A percentile compares a stretch with the other conserved stretches of the same genome.
Conservation (phyloP, 2,888 invertebrate species). For the Hyppa rectilinea region DNA sequence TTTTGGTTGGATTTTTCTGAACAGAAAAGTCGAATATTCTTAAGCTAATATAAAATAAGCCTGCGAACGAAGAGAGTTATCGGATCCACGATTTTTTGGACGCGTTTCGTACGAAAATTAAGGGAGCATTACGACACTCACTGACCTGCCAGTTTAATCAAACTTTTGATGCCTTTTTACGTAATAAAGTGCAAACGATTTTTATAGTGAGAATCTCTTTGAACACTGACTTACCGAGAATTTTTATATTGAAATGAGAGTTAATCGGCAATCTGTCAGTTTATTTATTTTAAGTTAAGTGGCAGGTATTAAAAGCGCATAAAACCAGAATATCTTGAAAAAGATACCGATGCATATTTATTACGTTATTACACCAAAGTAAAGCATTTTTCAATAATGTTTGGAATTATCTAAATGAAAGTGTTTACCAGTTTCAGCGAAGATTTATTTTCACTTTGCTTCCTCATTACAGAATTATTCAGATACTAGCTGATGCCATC, state of each 20-base stretch:
- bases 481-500: too few relatives aligned
- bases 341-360: not conserved
- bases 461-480: not conserved
- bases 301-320: conserved; percentile 2
- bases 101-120: conserved; percentile 78
- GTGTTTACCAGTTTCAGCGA: not conserved
- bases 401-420: not conserved
- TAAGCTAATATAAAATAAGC: conserved; percentile 77
- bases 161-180: conserved; percentile 62
- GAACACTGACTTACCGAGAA: conserved; percentile 34
- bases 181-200: conserved; percentile 56
- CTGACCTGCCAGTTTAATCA: conserved; percentile 76
- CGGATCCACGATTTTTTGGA: conserved; percentile 83
- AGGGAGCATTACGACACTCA: conserved; percentile 78
- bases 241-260: conserved; percentile 37
- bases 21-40: conserved; percentile 77
- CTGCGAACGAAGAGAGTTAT: conserved; percentile 79
- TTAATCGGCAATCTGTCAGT: conserved; percentile 19
- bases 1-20: conserved; percentile 18
- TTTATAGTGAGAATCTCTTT: conserved; percentile 47
- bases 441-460: not conserved
- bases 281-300: conserved; percentile 25
- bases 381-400: not conserved
- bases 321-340: not conserved
- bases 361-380: not conserved